Evolutionary conservation across 2,888 invertebrate genomes (phyloP).

Genomic region (Gortyna flavago): DNA sequence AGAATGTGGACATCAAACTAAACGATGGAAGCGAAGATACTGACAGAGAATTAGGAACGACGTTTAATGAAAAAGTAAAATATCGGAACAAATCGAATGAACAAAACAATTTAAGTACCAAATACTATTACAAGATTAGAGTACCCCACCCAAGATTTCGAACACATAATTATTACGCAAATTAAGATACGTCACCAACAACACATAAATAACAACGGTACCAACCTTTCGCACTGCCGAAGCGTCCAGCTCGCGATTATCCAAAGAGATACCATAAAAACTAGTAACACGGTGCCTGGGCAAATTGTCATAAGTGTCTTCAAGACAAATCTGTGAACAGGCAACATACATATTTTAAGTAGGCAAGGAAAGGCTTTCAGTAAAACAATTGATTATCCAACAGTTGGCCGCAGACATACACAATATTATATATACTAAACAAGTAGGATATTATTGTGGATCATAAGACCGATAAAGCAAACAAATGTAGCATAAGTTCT

Average conservation of each 20-base stretch:
- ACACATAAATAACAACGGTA: constrained; percentile 71
- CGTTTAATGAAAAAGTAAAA: constrained; percentile 57
- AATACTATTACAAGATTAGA: constrained; percentile 43
- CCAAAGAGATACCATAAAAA: constrained; percentile 99
- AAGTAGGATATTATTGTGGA: not conserved
- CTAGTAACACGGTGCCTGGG: constrained; percentile 98
- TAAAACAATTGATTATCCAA: not conserved
- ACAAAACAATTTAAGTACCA: constrained; percentile 61
- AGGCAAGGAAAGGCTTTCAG: not conserved
- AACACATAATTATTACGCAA: constrained; percentile 62
- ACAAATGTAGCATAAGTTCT: not conserved
- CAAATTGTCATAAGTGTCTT: constrained; percentile 99
- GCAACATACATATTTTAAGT: constrained; percentile 1
- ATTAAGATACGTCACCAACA: constrained; percentile 67
- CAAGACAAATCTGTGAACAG: constrained; percentile 93
- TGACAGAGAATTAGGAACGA: constrained; percentile 68
- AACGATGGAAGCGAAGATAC: constrained; percentile 80
- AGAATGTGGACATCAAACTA: constrained; percentile 74
- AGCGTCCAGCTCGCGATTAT: constrained; percentile 99
- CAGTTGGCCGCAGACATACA: not conserved
- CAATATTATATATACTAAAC: not conserved
- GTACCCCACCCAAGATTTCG: constrained; percentile 52
- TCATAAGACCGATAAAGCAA: not conserved
- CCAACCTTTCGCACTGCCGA: constrained; percentile 99
- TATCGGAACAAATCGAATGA: constrained; percentile 61